Percentiles rank a stretch among this genome's conserved stretches.
Conservation (phyloP, 2,888 invertebrate genomes). For the Nyleta sp. region DNA sequence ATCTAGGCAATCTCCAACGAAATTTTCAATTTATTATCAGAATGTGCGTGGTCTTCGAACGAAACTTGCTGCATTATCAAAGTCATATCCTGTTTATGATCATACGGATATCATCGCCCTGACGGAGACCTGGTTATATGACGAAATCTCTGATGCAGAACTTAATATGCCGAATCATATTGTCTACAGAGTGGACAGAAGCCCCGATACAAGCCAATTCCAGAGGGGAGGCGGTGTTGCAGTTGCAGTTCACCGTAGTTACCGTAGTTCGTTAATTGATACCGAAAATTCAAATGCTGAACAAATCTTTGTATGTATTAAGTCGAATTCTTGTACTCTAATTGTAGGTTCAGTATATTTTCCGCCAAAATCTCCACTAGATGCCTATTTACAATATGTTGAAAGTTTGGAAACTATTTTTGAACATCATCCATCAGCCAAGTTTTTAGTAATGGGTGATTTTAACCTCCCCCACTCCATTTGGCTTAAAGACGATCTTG, state of each 20-base stretch:
- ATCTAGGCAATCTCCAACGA: too few relatives aligned
- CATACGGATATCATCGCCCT: background rate
- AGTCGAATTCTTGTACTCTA: background rate
- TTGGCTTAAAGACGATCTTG: background rate
- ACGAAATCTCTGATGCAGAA: background rate
- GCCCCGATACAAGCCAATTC: background rate
- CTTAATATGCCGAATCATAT: background rate
- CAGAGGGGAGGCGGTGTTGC: background rate
- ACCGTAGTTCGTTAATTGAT: background rate
- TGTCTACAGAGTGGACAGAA: background rate
- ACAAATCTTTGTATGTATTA: background rate
- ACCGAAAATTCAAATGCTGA: background rate
- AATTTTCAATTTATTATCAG: background rate
- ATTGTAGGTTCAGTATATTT: conserved; percentile 8
- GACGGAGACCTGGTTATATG: conserved; percentile 8
- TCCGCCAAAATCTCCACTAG: background rate
- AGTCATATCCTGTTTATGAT: too few relatives aligned
- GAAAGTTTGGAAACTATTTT: conserved; percentile 5
- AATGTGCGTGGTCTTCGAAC: background rate
- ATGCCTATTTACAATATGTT: background rate
- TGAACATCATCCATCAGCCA: background rate
- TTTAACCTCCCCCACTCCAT: background rate
- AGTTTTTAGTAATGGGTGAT: conserved; percentile 24
- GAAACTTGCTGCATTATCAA: background rate
- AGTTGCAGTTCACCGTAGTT: background rate